Evolutionary conservation across 2,888 invertebrate genomes (phyloP).

Genomic region (Tetragnatha montana): DNA sequence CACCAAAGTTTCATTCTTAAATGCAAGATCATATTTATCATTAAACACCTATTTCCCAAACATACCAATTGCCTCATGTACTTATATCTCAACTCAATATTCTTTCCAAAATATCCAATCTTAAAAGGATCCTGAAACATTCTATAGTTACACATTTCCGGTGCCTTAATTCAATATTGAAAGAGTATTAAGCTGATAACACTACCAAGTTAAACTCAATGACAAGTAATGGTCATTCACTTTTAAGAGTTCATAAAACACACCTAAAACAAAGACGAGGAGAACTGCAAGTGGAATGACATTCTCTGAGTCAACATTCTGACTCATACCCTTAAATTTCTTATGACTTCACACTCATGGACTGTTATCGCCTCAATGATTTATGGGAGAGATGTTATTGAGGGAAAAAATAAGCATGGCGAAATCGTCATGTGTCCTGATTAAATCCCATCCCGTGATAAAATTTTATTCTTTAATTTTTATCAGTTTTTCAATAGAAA

Average conservation of each 20-base stretch:
- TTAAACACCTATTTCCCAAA: no score
- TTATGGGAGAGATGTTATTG: neutral
- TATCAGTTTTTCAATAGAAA: neutral
- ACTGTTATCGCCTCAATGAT: neutral
- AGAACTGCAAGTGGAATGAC: neutral
- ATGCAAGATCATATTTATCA: no score
- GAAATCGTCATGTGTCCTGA: neutral
- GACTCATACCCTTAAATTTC: neutral
- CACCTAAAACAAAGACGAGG: neutral
- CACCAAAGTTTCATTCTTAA: no score
- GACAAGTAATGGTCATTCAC: neutral
- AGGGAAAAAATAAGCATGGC: neutral
- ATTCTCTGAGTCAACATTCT: neutral
- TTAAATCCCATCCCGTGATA: neutral
- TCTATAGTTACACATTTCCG: no score
- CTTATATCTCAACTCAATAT: no score
- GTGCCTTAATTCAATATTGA: no score
- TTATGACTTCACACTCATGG: neutral
- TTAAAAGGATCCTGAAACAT: no score
- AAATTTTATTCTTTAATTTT: neutral
- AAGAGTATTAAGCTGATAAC: no score
- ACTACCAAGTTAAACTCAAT: neutral
- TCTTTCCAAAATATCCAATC: no score
- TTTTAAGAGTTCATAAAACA: neutral
- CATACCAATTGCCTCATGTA: no score